These are phyloP conservation scores for Toxonevra muliebris DNA, from an alignment of 2,888 invertebrate genomes.

Conservation along the genomic window DNA sequence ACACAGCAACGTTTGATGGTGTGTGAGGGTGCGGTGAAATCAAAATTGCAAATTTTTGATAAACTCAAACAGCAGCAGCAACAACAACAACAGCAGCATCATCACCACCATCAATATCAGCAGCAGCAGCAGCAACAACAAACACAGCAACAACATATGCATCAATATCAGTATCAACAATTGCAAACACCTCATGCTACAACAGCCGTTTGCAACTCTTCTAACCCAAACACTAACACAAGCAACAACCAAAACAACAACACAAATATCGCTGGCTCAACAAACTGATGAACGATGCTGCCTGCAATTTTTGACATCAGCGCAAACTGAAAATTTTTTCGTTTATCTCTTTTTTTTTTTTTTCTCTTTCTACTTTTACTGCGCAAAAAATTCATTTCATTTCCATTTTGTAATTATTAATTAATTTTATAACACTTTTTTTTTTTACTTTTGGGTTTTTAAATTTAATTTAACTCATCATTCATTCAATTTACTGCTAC, in stretches of 20 bases:
- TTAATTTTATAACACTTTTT: too few species aligned
- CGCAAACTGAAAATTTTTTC: not conserved
- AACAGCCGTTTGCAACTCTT: constrained; percentile 21
- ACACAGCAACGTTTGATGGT: constrained; percentile 76
- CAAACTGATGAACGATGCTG: constrained; percentile 27
- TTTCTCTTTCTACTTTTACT: too few species aligned
- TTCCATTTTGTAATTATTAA: too few species aligned
- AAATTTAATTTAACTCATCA: not conserved
- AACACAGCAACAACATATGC: constrained; percentile 47
- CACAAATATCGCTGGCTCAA: constrained; percentile 21
- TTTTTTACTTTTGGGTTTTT: too few species aligned
- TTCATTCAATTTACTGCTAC: not conserved
- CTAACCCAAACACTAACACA: constrained; percentile 32
- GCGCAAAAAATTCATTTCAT: too few species aligned
- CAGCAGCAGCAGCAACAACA: constrained; percentile 34
- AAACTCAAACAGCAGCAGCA: constrained; percentile 68
- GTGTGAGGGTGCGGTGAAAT: constrained; percentile 87
- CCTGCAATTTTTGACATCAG: not conserved
- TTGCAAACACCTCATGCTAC: constrained; percentile 8
- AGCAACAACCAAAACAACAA: constrained; percentile 31
- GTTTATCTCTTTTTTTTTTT: constrained; percentile 10
- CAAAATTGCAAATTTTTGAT: constrained; percentile 86
- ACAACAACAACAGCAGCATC: constrained; percentile 39
- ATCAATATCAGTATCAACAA: constrained; percentile 20
- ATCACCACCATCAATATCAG: constrained; percentile 7